Percentiles rank a stretch among this genome's conserved stretches.
Conservation (phyloP, 2,113 vertebrate genomes). For the Anarrhichthys ocellatus region DNA sequence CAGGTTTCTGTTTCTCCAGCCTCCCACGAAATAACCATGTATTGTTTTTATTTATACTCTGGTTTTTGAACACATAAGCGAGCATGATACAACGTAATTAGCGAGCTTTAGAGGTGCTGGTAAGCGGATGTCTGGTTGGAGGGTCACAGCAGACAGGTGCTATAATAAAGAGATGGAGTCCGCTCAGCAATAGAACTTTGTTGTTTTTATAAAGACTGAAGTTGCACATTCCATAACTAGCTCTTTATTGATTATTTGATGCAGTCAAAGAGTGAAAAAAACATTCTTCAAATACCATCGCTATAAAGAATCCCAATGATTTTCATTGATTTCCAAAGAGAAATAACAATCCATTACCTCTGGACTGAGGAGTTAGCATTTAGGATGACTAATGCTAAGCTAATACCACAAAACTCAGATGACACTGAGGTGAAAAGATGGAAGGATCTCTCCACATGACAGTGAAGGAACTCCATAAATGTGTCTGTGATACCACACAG, state of each 20-base stretch:
- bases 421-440: conserved; percentile 9
- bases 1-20: too few relatives aligned
- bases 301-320: neutral
- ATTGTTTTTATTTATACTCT: too few relatives aligned
- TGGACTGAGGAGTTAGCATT: neutral
- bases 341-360: neutral
- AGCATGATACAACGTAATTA: too few relatives aligned
- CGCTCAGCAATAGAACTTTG: too few relatives aligned
- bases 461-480: conserved; percentile 20
- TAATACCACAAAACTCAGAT: neutral
- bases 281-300: neutral
- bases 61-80: too few relatives aligned
- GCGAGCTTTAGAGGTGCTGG: too few relatives aligned
- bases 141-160: too few relatives aligned
- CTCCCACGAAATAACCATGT: too few relatives aligned
- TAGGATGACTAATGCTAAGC: conserved; percentile 4
- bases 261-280: neutral
- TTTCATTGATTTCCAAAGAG: neutral
- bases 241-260: neutral
- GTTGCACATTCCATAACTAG: neutral
- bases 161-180: too few relatives aligned
- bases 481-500: conserved; percentile 19
- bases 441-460: conserved; percentile 26
- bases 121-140: too few relatives aligned
- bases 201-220: too few relatives aligned